Percentiles rank a stretch among this genome's conserved stretches.
These are phyloP conservation scores for Allobates femoralis DNA, from an alignment of 2,797 vertebrate genomes.

Conservation along the genomic window DNA sequence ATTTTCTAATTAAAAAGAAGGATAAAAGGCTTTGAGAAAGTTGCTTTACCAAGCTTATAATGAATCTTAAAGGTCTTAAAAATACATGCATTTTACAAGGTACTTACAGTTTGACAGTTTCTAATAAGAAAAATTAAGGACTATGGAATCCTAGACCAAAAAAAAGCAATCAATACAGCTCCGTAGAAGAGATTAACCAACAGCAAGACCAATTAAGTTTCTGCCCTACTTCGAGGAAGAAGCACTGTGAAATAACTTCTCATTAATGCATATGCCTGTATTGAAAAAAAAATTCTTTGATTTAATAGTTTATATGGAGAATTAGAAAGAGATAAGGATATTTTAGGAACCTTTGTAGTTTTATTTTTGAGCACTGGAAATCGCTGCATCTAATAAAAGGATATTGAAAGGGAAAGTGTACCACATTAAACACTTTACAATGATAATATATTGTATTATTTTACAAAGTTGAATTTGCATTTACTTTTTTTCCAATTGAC, in stretches of 20 bases:
- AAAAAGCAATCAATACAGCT: conserved; percentile 60
- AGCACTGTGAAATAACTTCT: conserved; percentile 54
- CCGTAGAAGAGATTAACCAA: conserved; percentile 57
- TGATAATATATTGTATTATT: too few relatives aligned
- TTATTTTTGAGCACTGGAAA: not conserved
- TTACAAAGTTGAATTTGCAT: not conserved
- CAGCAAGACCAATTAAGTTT: conserved; percentile 63
- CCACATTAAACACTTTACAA: not conserved
- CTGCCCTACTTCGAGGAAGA: conserved; percentile 56
- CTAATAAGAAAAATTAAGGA: conserved; percentile 63
- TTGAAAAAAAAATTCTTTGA: conserved; percentile 44
- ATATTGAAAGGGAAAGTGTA: not conserved
- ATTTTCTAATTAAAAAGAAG: conserved; percentile 61
- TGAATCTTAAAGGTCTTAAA: conserved; percentile 63
- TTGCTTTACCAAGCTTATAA: conserved; percentile 60
- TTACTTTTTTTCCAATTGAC: not conserved
- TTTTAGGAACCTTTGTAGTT: conserved; percentile 26
- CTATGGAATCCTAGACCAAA: conserved; percentile 56
- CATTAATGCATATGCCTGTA: conserved; percentile 53
- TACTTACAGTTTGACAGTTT: conserved; percentile 63
- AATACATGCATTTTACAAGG: conserved; percentile 63
- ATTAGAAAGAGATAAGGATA: conserved; percentile 25
- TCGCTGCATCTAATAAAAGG: not conserved
- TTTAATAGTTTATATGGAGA: conserved; percentile 44
- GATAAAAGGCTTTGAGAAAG: conserved; percentile 62